phyloP scores from a whole-genome alignment of 1,140 invertebrate species.

The Zaprionus davidi region DNA sequence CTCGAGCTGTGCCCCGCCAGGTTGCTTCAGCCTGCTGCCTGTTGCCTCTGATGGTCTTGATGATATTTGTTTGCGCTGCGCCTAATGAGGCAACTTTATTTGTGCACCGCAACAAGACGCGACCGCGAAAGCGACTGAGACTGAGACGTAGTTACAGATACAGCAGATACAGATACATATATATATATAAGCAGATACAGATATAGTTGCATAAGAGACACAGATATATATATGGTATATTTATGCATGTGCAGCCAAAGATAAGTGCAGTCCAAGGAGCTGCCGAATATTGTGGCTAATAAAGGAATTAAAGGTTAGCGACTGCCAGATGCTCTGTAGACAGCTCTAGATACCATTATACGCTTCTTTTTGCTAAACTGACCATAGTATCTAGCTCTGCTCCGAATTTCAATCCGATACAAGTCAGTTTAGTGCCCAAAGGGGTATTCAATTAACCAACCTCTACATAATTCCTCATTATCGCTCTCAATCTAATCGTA shows the following conservation, averaged over 20 bases:
- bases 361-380: too few species aligned
- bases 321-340: not conserved
- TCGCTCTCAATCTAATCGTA: slow-evolving; percentile 22
- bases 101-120: slow-evolving; percentile 64
- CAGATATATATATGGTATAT: not conserved
- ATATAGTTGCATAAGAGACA: slow-evolving; percentile 11
- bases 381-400: too few species aligned
- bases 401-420: too few species aligned
- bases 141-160: slow-evolving; percentile 7
- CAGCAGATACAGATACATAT: slow-evolving; percentile 8
- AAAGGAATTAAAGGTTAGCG: not conserved
- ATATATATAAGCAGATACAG: slow-evolving; percentile 8
- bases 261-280: not conserved
- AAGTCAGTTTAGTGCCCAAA: too few species aligned
- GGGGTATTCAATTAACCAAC: not conserved
- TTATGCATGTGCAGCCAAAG: not conserved
- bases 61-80: slow-evolving; percentile 73
- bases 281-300: not conserved
- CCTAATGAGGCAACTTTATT: slow-evolving; percentile 69
- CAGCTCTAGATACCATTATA: not conserved
- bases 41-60: slow-evolving; percentile 38
- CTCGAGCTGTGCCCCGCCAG: not conserved
- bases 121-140: slow-evolving; percentile 44
- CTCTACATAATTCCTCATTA: not conserved
- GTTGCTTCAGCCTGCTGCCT: slow-evolving; percentile 2